phyloP scores from a whole-genome alignment of 2,113 vertebrate genomes.

The Scartelaos histophorus region DNA sequence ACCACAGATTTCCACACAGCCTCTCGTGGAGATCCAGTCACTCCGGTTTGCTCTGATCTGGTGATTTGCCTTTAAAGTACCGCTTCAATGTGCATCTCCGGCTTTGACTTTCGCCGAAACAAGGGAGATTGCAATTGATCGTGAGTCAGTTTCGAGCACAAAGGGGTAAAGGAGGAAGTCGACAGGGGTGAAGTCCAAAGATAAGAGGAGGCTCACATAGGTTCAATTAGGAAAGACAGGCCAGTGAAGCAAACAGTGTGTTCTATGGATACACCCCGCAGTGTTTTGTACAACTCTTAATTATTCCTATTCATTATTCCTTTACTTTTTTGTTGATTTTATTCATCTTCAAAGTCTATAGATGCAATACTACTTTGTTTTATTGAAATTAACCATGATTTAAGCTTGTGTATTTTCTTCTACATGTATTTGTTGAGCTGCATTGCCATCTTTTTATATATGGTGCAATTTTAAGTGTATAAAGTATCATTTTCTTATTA shows the following conservation, averaged over 20 bases:
- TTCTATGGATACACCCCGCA: neutral
- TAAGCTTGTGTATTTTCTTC: neutral
- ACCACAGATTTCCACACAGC: conserved; percentile 6
- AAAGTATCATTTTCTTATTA: too few species aligned
- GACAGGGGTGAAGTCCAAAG: neutral
- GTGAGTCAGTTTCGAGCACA: conserved; percentile 12
- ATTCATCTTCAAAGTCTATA: neutral
- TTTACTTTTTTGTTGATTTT: neutral
- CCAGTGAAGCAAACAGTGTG: neutral
- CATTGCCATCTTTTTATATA: too few species aligned
- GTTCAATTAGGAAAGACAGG: neutral
- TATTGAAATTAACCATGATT: neutral
- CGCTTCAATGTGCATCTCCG: neutral
- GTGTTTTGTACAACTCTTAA: neutral
- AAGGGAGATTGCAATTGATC: conserved; percentile 2
- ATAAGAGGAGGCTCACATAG: neutral
- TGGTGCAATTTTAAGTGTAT: too few species aligned
- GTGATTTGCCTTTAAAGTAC: neutral
- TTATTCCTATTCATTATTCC: neutral
- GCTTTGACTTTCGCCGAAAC: conserved; percentile 4
- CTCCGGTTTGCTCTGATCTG: conserved; percentile 5
- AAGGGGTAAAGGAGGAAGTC: neutral
- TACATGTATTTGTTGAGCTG: neutral
- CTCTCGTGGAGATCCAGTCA: conserved; percentile 13
- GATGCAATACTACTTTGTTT: too few species aligned